Base-by-base conservation (phyloP, 2,888 invertebrate species). In the Coronaproctus castanopsis region DNA sequence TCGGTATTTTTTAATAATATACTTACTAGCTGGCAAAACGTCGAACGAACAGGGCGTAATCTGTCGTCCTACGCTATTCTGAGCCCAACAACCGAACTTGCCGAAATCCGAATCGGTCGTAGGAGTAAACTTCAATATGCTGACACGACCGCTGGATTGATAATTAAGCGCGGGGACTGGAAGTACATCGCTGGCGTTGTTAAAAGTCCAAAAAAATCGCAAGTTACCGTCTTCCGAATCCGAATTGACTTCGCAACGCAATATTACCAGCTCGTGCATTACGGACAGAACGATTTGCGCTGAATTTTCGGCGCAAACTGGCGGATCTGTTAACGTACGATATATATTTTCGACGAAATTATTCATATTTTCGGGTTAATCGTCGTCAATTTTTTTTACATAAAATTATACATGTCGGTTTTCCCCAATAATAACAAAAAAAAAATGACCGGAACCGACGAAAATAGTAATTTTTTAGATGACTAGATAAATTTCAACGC, bases 1-100 rank as follows among this genome's bases (percentile, higher is more conserved):
- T n/a, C n/a, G n/a, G n/a, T n/a, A n/a, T n/a, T n/a, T n/a, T n/a
- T n/a, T n/a, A n/a, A n/a, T n/a, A n/a, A 14, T 14, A 14, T 36
- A 75, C 78, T 77, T 76, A 88, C 88, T 83, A 66, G 86, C 88
- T 67, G 85, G 83, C 67, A 86, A 75, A 61, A 90, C 79, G 73
- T 85, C 81, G 71, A 88, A 86, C 58, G 86, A 73, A 69, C 91
- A 91, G 1, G 91, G 89, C 63, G 78, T 78, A 64, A 79, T 76
- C 72, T 90, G 90, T 65, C 83, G 79, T 24, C 90, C 90, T 19
- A 89, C 82, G 64, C 79, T 79, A 71, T 90, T 90, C 70, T 81
- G 82, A 2, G 88, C 88, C 88, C 88, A 89, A 70, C 91, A 91
- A 3, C 87, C 85, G 21, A 90, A 73, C 67, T 87, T 87, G 62